Conservation (phyloP, 2,113 vertebrate genomes). For the Xiphorhynchus elegans region DNA sequence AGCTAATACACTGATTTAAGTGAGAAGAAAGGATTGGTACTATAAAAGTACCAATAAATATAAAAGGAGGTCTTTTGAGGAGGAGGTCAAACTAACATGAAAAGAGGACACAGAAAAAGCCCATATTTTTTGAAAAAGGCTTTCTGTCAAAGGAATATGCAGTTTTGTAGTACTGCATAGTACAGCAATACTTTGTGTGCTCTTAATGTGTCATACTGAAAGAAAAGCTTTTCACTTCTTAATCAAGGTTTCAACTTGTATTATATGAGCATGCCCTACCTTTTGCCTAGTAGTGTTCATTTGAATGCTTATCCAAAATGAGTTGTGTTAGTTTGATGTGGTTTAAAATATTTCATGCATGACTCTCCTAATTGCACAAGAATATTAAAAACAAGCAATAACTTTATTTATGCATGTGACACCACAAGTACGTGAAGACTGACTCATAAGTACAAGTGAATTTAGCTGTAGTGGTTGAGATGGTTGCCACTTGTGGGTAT, state of each 20-base stretch:
- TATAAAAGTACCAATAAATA: neutral
- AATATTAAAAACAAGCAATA: neutral
- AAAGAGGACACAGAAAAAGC: neutral
- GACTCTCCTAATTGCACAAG: neutral
- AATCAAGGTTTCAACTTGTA: neutral
- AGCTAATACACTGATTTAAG: accelerated
- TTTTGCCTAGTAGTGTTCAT: neutral
- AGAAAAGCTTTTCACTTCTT: neutral
- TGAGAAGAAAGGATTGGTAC: neutral
- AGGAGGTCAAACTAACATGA: neutral
- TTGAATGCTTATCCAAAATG: neutral
- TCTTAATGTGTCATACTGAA: neutral
- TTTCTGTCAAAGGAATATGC: neutral
- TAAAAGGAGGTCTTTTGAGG: neutral
- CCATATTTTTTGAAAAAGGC: accelerated
- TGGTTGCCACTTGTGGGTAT: neutral
- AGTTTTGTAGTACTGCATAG: accelerated
- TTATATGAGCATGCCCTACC: neutral
- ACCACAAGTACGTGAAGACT: neutral
- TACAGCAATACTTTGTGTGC: neutral
- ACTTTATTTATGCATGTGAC: neutral
- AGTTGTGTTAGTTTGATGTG: neutral
- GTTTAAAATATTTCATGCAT: neutral
- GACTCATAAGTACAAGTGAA: slow-evolving; percentile 20
- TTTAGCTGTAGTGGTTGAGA: neutral